Evolutionary conservation across 2,797 vertebrate species (phyloP), one percentile per base, ranked within the genome.

Genomic region (Falco rusticolus): DNA sequence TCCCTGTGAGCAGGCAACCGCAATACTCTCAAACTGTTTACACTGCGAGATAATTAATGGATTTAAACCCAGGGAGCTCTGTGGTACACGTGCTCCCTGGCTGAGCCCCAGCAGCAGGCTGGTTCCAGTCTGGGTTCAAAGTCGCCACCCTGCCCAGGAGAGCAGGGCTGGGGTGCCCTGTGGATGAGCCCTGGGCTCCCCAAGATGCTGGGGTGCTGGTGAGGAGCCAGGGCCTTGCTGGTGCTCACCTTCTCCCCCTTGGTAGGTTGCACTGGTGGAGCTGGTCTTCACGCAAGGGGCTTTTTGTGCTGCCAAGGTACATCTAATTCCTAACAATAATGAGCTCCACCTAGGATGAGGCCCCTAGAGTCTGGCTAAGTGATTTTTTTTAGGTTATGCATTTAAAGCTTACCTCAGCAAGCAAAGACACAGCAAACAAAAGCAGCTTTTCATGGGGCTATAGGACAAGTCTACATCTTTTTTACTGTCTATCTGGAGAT

Each of bases 1-100:
- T 97, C 64, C 66, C 71, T 28, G 6, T 68, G 71, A 94, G 78
- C 93, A 91, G 91, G 77, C 87, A 88, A 90, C 93, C 48, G 0
- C 91, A 89, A 70, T 45, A 8, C 85, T 95, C 89, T 88, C 4
- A 48, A 85, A 9, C 71, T 95, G 94, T 96, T 96, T 97, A 96
- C 56, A 17, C 89, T 80, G 66, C 2, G 78, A 87, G 90, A 45
- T 96, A 95, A 96, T 96, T 51, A 93, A 95, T 94, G 94, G 92
- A 72, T 90, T 92, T 80, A 89, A 90, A 84, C 78, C 45, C 51
- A 9, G 84, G 81, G 43, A 93, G 74, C 89, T 90, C 66, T 59
- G 78, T 13, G 86, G 79, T 86, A 87, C 90, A 59, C 13, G n/a
- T 89, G 90, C 70, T 82, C 72, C 68, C 90, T 92, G 90, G 86